A percentile compares a stretch with the other conserved stretches of the same genome.
Conservation (phyloP, 2,113 vertebrate genomes). For the Rattus norvegicus region DNA sequence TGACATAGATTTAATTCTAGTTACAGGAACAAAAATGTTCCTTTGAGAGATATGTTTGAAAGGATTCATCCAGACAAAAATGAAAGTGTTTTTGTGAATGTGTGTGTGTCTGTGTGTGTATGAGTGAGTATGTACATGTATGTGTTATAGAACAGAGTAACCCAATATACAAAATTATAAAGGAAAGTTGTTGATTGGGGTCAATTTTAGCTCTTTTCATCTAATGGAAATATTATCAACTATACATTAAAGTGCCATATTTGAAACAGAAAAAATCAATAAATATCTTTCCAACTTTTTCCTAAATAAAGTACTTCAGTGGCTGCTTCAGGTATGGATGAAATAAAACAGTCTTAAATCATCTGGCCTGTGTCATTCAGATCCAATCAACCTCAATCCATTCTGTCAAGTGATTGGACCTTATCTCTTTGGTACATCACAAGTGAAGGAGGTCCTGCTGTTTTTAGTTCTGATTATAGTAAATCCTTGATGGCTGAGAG, state of each 20-base stretch:
- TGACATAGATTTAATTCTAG: neutral
- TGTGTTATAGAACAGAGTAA: neutral
- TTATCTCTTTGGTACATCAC: constrained; percentile 66
- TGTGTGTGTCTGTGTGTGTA: neutral
- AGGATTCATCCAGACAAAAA: constrained; percentile 8
- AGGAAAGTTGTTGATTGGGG: neutral
- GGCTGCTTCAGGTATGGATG: constrained; percentile 30
- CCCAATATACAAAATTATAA: neutral
- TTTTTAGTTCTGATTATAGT: constrained; percentile 71
- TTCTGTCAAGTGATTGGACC: constrained; percentile 66
- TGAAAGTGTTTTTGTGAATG: neutral
- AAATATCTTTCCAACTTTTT: constrained; percentile 24
- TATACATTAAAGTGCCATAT: constrained; percentile 7
- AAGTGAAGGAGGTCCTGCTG: constrained; percentile 65
- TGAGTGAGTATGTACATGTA: neutral
- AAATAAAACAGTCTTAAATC: constrained; percentile 33
- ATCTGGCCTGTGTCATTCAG: constrained; percentile 45
- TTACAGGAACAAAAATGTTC: neutral
- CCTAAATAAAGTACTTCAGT: constrained; percentile 48
- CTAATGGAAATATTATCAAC: constrained; percentile 25
- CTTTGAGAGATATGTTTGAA: neutral
- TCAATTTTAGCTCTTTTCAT: neutral
- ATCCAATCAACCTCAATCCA: constrained; percentile 61
- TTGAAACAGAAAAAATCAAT: constrained; percentile 37
- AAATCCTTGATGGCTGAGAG: constrained; percentile 68